A percentile compares a stretch with the other conserved stretches of the same genome.
These are phyloP conservation scores for Pristionchus entomophagus DNA, from an alignment of 2,888 invertebrate genomes.

Conservation along the genomic window DNA sequence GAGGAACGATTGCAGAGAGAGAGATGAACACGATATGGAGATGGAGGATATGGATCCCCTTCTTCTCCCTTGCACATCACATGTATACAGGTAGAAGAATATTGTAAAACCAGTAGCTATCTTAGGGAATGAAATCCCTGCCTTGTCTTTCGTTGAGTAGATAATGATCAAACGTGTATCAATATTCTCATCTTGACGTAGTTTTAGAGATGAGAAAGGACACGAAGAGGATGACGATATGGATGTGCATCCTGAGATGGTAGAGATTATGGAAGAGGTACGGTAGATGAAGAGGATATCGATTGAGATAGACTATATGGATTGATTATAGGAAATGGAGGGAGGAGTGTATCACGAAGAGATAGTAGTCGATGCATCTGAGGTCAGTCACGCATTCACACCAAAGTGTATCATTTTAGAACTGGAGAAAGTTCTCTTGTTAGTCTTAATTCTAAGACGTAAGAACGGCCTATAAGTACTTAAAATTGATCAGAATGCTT, in stretches of 20 bases:
- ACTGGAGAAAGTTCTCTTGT: too few species aligned
- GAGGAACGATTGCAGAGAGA: not conserved
- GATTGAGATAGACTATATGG: not conserved
- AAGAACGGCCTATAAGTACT: too few species aligned
- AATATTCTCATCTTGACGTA: too few species aligned
- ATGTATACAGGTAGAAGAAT: not conserved
- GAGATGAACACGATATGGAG: not conserved
- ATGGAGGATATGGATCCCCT: not conserved
- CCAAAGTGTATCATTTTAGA: too few species aligned
- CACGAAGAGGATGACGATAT: too few species aligned
- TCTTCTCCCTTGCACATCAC: not conserved
- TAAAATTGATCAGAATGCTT: too few species aligned
- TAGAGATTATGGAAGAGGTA: slow-evolving; percentile 43
- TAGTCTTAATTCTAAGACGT: too few species aligned
- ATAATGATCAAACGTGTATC: too few species aligned
- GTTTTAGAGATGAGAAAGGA: too few species aligned
- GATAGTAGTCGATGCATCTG: slow-evolving; percentile 19
- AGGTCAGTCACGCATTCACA: too few species aligned
- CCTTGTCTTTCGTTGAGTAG: not conserved
- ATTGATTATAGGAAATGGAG: slow-evolving; percentile 6
- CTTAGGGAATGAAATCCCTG: not conserved
- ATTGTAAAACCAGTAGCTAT: too few species aligned
- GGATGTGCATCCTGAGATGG: not conserved
- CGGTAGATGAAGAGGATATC: not conserved
- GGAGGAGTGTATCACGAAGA: slow-evolving; percentile 36